These are phyloP conservation scores for Eueremaeus valkanovi DNA, from an alignment of 2,888 invertebrate species.

Conservation along the genomic window DNA sequence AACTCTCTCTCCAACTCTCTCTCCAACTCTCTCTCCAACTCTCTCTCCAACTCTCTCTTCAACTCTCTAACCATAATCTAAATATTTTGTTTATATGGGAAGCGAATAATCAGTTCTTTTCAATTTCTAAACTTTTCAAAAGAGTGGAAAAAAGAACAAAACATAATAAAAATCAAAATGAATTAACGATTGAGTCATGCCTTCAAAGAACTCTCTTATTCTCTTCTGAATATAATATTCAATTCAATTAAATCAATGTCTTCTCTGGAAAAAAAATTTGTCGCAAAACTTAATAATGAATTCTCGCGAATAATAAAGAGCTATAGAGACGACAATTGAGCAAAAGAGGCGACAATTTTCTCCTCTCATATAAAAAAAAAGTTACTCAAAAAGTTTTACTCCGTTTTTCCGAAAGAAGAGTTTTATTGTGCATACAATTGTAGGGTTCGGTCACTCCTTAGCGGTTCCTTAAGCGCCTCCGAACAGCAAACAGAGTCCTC, in stretches of 20 bases:
- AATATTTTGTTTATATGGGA: slow-evolving; percentile 28
- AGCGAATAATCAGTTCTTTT: neutral
- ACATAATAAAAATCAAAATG: neutral
- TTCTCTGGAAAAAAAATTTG: too few species aligned
- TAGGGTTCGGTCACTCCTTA: slow-evolving; percentile 27
- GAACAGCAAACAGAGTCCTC: neutral
- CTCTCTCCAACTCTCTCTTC: neutral
- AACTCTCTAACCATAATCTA: neutral
- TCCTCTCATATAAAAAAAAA: neutral
- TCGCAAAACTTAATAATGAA: too few species aligned
- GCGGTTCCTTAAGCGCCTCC: slow-evolving; percentile 9
- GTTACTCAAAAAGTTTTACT: slow-evolving; percentile 11
- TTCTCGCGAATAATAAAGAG: neutral
- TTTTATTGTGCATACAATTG: slow-evolving; percentile 24
- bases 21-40: neutral
- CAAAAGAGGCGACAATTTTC: slow-evolving; percentile 12
- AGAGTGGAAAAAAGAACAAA: neutral
- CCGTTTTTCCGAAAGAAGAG: neutral
- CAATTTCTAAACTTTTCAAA: neutral
- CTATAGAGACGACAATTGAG: neutral
- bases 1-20: neutral
- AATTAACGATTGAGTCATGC: neutral
- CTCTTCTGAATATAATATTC: too few species aligned
- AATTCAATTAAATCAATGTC: too few species aligned
- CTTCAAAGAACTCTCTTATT: neutral